Base-by-base conservation (phyloP, 1,140 invertebrate species). In the Caenorhabditis tropicalis region DNA sequence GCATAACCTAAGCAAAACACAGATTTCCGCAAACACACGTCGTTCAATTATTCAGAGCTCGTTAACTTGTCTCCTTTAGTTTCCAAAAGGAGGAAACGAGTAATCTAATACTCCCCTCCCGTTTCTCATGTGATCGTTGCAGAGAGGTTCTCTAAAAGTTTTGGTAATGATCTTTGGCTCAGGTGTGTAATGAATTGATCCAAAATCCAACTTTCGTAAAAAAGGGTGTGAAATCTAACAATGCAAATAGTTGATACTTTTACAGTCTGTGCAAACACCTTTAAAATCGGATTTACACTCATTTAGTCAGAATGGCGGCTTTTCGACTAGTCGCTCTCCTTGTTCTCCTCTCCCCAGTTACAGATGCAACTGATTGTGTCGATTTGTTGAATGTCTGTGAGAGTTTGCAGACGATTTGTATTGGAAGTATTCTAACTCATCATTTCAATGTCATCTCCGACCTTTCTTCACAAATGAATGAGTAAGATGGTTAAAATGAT, bases 191-290 rank as follows among this genome's bases (percentile, higher is more conserved):
- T 36, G 43, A 74, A 21, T 43, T 74, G 36, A 46, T 74, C n/a
- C 19, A 16, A 65, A 29, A 56, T 27, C 29, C 65, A 46, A 74
- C 19, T 43, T 15, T 33, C 29, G n/a, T 5, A 46, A 21, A 74
- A 74, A 46, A 56, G 24, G n/a, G 65, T 74, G 65, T 43, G 65
- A 74, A 74, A 74, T 36, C 10, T 65, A 65, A 65, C 58, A 36
- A 9, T 31, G 29, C n/a, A 10, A 24, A 43, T 24, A n/a, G 10
- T 74, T 43, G 36, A 43, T 74, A 43, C 36, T 74, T 39, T 43
- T 74, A 21, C 65, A 74, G 21, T 74, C 65, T 74, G 65, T 74
- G 33, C 65, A 74, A 74, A 74, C 65, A 74, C 16, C 33, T 74
- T 21, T 10, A 19, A 6, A 24, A 46, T 27, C n/a, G 36, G 65